These are phyloP conservation scores for Actinia tenebrosa DNA, from an alignment of 64 coral and sea anemone genomes.

Conservation along the genomic window DNA sequence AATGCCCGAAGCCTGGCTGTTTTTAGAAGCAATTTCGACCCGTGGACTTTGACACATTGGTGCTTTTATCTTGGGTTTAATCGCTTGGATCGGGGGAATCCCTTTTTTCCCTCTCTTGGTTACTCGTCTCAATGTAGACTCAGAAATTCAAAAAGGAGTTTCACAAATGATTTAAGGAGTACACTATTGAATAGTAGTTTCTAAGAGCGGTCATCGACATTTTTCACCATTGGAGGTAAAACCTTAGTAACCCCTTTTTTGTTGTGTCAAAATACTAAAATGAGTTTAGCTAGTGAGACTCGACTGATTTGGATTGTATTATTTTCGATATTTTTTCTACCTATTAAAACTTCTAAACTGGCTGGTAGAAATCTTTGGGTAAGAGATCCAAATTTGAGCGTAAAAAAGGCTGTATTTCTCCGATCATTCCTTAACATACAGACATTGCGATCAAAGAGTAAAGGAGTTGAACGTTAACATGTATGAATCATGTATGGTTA, in stretches of 20 bases:
- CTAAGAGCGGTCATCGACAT: neutral
- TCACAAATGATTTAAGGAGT: neutral
- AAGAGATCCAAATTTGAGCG: neutral
- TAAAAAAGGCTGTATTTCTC: neutral
- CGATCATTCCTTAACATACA: neutral
- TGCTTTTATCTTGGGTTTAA: slow-evolving; percentile 3
- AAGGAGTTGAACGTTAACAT: too few relatives aligned
- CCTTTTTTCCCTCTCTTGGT: neutral
- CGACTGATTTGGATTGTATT: too few relatives aligned
- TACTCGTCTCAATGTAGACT: neutral
- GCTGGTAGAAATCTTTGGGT: neutral
- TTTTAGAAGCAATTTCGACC: neutral
- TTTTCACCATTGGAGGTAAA: neutral
- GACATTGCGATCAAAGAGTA: neutral
- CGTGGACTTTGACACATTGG: neutral
- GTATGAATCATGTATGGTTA: too few relatives aligned
- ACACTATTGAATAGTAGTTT: neutral
- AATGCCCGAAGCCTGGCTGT: neutral
- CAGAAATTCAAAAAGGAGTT: neutral
- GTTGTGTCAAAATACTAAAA: neutral
- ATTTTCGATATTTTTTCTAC: too few relatives aligned
- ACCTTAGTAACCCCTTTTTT: neutral
- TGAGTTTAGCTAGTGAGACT: too few relatives aligned
- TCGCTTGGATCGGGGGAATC: neutral
- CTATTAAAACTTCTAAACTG: neutral